phyloP scores from a whole-genome alignment of 23 tunicate species.

The Halocynthia roretzi region DNA sequence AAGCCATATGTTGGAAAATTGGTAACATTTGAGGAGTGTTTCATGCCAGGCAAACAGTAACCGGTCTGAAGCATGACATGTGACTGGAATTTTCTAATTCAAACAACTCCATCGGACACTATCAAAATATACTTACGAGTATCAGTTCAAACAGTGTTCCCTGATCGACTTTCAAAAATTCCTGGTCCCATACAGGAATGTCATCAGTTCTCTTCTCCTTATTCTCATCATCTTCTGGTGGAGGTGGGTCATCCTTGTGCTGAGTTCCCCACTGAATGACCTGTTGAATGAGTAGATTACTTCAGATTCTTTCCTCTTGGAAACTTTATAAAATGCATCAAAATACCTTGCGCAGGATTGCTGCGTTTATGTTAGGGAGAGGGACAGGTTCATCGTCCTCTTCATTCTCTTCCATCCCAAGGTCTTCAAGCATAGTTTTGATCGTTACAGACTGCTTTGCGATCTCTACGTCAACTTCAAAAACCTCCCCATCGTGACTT shows the following conservation, averaged over 20 bases:
- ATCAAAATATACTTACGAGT: slow-evolving; percentile 25
- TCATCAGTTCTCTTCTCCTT: slow-evolving; percentile 93
- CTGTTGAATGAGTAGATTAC: slow-evolving; percentile 11
- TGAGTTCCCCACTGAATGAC: slow-evolving; percentile 94
- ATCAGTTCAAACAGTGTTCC: slow-evolving; percentile 94
- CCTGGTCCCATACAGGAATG: slow-evolving; percentile 99
- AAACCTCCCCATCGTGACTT: slow-evolving; percentile 90
- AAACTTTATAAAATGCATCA: background rate
- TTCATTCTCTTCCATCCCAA: slow-evolving; percentile 83
- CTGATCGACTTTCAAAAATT: slow-evolving; percentile 97
- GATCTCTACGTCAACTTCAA: slow-evolving; percentile 84
- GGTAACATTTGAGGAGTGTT: too few relatives aligned
- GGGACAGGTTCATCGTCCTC: slow-evolving; percentile 91
- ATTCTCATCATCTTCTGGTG: slow-evolving; percentile 96
- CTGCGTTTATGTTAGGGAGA: slow-evolving; percentile 72
- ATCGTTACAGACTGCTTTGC: slow-evolving; percentile 89
- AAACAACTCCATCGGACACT: background rate
- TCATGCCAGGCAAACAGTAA: too few relatives aligned
- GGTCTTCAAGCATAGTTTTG: slow-evolving; percentile 93
- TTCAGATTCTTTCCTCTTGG: background rate
- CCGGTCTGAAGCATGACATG: too few relatives aligned
- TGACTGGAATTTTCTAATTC: too few relatives aligned
- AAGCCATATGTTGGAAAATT: too few relatives aligned
- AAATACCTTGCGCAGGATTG: slow-evolving; percentile 81
- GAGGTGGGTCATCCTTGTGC: slow-evolving; percentile 98